phyloP scores from a whole-genome alignment of 92 coral and sea anemone genomes.

The Scolanthus callimorphus region DNA sequence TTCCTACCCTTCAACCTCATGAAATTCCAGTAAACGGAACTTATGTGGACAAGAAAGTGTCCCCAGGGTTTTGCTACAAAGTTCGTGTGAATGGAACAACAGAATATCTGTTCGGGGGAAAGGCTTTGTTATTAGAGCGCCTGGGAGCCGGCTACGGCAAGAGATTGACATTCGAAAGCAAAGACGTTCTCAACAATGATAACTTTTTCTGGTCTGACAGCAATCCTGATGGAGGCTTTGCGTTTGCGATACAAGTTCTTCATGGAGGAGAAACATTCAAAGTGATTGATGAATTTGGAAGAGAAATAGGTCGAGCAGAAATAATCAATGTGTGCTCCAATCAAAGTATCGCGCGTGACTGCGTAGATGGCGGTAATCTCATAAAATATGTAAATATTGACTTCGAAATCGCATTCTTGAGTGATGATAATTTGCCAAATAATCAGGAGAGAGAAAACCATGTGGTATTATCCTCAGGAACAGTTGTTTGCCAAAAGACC shows the following conservation, averaged over 20 bases:
- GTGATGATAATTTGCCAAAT: background rate
- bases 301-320: constrained; percentile 31
- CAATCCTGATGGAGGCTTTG: constrained; percentile 82
- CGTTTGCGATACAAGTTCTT: constrained; percentile 69
- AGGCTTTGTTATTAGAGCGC: constrained; percentile 57
- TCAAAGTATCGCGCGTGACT: constrained; percentile 38
- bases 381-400: constrained; percentile 1
- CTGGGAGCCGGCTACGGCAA: constrained; percentile 94
- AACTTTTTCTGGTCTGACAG: constrained; percentile 99
- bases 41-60: constrained; percentile 64
- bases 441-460: background rate
- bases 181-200: constrained; percentile 69
- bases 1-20: constrained; percentile 54
- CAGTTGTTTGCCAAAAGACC: background rate
- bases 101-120: constrained; percentile 74
- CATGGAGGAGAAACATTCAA: constrained; percentile 49
- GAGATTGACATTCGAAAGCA: constrained; percentile 79
- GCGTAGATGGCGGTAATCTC: constrained; percentile 5
- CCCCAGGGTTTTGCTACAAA: constrained; percentile 83
- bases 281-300: constrained; percentile 49
- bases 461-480: background rate
- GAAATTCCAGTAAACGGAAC: constrained; percentile 95
- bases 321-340: constrained; percentile 33
- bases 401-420: background rate
- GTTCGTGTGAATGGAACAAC: constrained; percentile 77